These are phyloP conservation scores for Auanema freiburgensis DNA, from an alignment of 2,888 invertebrate species.

Conservation along the genomic window DNA sequence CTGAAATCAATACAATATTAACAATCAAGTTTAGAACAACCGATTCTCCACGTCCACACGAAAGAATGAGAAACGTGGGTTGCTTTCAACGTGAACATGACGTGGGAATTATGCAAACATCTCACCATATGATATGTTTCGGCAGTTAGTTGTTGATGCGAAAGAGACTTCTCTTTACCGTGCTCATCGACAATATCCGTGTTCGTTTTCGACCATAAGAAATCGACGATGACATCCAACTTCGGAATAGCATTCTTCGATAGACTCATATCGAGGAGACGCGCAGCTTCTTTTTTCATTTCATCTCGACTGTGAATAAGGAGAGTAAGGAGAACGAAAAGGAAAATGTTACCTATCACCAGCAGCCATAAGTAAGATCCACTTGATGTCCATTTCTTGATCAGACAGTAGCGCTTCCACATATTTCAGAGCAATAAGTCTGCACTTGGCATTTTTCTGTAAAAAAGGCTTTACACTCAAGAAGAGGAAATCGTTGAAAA, in stretches of 20 bases:
- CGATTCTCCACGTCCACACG: not conserved
- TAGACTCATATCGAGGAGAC: constrained; percentile 26
- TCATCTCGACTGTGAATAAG: constrained; percentile 27
- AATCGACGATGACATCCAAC: constrained; percentile 19
- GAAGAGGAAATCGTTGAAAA: not conserved
- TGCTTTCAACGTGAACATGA: not conserved
- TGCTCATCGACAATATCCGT: constrained; percentile 14
- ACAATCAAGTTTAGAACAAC: not conserved
- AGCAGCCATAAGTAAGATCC: constrained; percentile 36
- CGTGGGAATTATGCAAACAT: not conserved
- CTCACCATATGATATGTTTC: constrained; percentile 33
- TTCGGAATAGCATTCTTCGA: constrained; percentile 18
- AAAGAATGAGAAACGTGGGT: not conserved
- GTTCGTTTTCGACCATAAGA: constrained; percentile 26
- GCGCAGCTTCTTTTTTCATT: constrained; percentile 36
- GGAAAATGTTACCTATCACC: constrained; percentile 38
- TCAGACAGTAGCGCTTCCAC: constrained; percentile 41
- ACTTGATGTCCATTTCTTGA: constrained; percentile 35
- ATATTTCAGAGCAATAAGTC: constrained; percentile 45
- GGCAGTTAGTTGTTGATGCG: constrained; percentile 1
- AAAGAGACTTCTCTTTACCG: not conserved
- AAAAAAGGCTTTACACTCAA: not conserved
- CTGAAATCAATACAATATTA: constrained; percentile 18
- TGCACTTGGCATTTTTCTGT: constrained; percentile 32
- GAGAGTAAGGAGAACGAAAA: not conserved